These are phyloP conservation scores for Plebejus melissa DNA, from an alignment of 2,888 invertebrate species.

Conservation along the genomic window DNA sequence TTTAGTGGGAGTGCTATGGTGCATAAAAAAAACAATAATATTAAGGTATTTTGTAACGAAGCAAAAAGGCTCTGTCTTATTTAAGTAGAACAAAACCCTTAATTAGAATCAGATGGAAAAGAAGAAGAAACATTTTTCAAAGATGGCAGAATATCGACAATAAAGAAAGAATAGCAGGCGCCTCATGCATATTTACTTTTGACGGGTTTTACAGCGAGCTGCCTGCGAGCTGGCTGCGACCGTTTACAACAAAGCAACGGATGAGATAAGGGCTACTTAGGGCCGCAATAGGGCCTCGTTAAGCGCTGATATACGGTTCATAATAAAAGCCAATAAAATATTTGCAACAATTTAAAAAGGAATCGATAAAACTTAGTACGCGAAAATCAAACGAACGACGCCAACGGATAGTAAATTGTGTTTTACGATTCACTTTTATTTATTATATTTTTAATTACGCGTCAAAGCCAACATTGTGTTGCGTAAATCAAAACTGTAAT, in stretches of 20 bases:
- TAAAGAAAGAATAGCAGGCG: slow-evolving; percentile 23
- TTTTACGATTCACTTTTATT: slow-evolving; percentile 58
- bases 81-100: too few species aligned
- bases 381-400: slow-evolving; percentile 60
- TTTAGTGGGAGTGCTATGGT: too few species aligned
- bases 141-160: background rate
- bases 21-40: too few species aligned
- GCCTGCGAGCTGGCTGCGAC: slow-evolving; percentile 45
- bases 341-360: slow-evolving; percentile 75
- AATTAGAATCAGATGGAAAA: too few species aligned
- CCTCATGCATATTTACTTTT: slow-evolving; percentile 29
- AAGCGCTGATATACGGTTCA: slow-evolving; percentile 72
- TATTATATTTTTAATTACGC: slow-evolving; percentile 61
- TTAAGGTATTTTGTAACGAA: too few species aligned
- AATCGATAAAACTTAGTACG: slow-evolving; percentile 68
- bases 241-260: slow-evolving; percentile 64
- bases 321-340: slow-evolving; percentile 75
- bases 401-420: slow-evolving; percentile 68
- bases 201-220: slow-evolving; percentile 33
- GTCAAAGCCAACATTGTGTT: slow-evolving; percentile 50
- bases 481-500: slow-evolving; percentile 27
- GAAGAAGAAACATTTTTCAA: background rate
- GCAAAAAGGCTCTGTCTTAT: too few species aligned
- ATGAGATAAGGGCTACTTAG: slow-evolving; percentile 72
- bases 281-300: slow-evolving; percentile 61